Evolutionary conservation across 64 coral and sea anemone species (phyloP), one percentile per base, ranked within the genome.

Genomic region (Pocillopora verrucosa): DNA sequence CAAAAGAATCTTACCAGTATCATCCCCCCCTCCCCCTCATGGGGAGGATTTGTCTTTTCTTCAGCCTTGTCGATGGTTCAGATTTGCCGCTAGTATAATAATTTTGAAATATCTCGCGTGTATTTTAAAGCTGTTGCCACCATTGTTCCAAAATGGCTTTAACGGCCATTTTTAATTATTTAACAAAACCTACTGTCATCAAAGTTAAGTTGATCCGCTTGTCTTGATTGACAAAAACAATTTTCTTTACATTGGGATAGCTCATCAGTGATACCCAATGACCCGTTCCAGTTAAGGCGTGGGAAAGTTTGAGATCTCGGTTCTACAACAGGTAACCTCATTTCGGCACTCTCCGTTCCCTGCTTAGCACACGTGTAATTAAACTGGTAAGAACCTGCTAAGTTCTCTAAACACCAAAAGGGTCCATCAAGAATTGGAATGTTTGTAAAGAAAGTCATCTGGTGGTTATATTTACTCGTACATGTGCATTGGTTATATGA

Each of bases 381-480:
- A 10, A 6, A 13, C 20, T 13, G 13, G 24, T 9, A 20, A 11
- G 41, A 79, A 56, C 20, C 67, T 70, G 67, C 25, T 1, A 30
- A 20, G 67, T 70, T 70, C 22, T 24, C 19, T 26, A 24, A 70
- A 30, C 25, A 20, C 67, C 67, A 70, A 70, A 81, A 62, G 62
- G 7, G 4, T 26, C 6, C 4, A 30, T 16, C 56, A 25, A 57
- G n/a, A 72, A 22, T 1, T 20, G 72, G 16, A 72, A 15, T 1
- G 36, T 20, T n/a, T 13, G 63, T n/a, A 69, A n/a, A 24, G 25
- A 70, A 70, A 22, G 63, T 56, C 7, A 72, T 72, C 82, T 72
- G 82, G 82, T 85, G 82, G 82, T 51, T 51, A 72, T 13, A 85
- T 70, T 85, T 57, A 85, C 26, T 20, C 20, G 22, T 25, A 72